Percentiles rank a stretch among this genome's conserved stretches.
Evolutionary conservation across 35 echinoderm and acorn worm species (phyloP).

Genomic region (Ophiothrix spiculata): DNA sequence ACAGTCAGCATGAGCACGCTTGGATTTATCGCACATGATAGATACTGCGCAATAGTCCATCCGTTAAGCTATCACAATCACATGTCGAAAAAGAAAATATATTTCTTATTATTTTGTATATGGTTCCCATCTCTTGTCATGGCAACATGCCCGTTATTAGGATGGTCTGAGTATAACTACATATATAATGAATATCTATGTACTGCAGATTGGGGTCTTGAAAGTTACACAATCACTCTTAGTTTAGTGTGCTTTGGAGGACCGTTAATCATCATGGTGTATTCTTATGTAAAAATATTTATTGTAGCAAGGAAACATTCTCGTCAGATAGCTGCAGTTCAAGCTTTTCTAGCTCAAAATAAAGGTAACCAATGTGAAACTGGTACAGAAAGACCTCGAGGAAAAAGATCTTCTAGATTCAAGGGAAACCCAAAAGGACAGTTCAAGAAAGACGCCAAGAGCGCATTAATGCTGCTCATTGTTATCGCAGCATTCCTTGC

Average conservation of each 20-base stretch:
- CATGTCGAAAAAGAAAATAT: constrained; percentile 42
- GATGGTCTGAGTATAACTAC: constrained; percentile 54
- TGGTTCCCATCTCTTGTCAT: constrained; percentile 60
- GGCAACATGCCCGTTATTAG: constrained; percentile 44
- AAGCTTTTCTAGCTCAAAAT: neutral
- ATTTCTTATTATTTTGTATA: constrained; percentile 32
- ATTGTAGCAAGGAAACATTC: constrained; percentile 49
- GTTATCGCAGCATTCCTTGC: constrained; percentile 74
- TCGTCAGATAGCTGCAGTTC: constrained; percentile 18
- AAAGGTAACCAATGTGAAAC: neutral
- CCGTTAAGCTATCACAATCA: constrained; percentile 47
- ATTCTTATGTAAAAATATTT: constrained; percentile 60
- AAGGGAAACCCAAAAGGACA: neutral
- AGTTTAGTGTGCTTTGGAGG: constrained; percentile 17
- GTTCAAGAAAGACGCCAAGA: constrained; percentile 56
- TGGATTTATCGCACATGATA: constrained; percentile 60
- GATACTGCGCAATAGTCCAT: constrained; percentile 64
- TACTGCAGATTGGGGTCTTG: constrained; percentile 47
- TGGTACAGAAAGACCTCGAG: neutral
- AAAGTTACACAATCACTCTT: constrained; percentile 21
- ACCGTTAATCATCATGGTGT: constrained; percentile 53
- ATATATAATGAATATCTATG: constrained; percentile 58
- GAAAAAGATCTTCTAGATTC: neutral
- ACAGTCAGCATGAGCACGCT: constrained; percentile 59
- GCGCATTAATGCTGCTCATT: constrained; percentile 50